Evolutionary conservation across 2,888 invertebrate species (phyloP), one percentile per base, ranked within the genome.

Genomic region (Ashinkailepas kermadecensis): DNA sequence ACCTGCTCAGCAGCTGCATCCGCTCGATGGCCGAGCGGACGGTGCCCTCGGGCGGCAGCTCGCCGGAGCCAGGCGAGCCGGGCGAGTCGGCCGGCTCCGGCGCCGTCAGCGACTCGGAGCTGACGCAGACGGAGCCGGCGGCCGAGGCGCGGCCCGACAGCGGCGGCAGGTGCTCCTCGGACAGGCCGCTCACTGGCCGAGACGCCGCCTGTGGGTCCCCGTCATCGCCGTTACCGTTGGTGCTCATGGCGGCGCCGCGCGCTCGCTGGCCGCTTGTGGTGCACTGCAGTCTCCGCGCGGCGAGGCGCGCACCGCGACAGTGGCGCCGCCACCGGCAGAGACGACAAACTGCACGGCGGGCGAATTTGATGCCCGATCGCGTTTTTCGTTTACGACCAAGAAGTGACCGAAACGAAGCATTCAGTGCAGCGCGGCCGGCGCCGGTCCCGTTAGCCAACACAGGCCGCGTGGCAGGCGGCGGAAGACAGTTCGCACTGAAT

Each of bases 1-100:
- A 74, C 74, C 74, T 15, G 56, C 74, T 74, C 54, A 74, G 74
- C 74, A 56, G 74, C 74, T 74, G 74, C 74, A 74, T 74, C 2
- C 21, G 6, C 74, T 74, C 21, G 56, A 74, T 54, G 21, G 74
- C 74, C 54, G 74, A 74, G 21, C 74, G 74, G 74, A 74, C 74
- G 7, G 74, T 74, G 21, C 74, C 74, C 74, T 74, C 74, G 10
- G 74, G 74, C 54, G 74, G 74, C 74, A 74, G 54, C 74, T 74
- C 74, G 74, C 54, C 56, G 39, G 39, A 70, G 70, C 9, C 70
- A 11, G 74, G 12, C 56, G 74, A 74, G 18, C 65, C 65, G 65
- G 10, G 39, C 70, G 39, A 12, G 39, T 70, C 8, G 39, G 13
- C 12, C 13, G 67, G 10, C 70, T 21, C 54, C 54, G 54, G 15